These are phyloP conservation scores for Aspiorhynchus laticeps DNA, from an alignment of 2,113 vertebrate genomes.

Conservation along the genomic window DNA sequence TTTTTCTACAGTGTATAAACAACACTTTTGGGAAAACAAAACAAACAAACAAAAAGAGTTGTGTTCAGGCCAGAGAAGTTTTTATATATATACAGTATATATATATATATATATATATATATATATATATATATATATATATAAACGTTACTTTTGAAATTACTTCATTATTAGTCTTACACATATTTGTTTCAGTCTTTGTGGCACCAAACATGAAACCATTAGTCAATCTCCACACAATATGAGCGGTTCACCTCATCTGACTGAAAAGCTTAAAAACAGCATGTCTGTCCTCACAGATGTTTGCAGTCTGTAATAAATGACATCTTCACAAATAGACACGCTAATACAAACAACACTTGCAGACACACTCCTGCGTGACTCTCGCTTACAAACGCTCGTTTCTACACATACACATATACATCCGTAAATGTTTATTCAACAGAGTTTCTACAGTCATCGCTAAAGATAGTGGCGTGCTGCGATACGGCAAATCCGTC, in stretches of 20 bases:
- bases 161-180: neutral
- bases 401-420: neutral
- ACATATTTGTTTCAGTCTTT: neutral
- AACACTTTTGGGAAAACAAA: too few species aligned
- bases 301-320: slow-evolving; percentile 52
- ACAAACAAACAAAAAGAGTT: too few species aligned
- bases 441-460: neutral
- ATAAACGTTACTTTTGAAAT: too few species aligned
- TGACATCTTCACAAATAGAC: slow-evolving; percentile 34
- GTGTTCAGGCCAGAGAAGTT: too few species aligned
- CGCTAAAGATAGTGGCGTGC: neutral
- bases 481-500: neutral
- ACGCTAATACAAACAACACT: neutral
- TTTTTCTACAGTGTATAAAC: too few species aligned
- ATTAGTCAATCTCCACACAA: neutral
- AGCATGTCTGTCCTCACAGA: slow-evolving; percentile 28
- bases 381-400: neutral
- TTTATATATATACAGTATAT: too few species aligned
- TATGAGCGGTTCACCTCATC: slow-evolving; percentile 34
- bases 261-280: slow-evolving; percentile 43
- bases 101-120: too few species aligned
- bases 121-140: too few species aligned
- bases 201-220: neutral
- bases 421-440: neutral
- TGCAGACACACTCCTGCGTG: neutral